These are phyloP conservation scores for Amiota mariae DNA, from an alignment of 2,888 invertebrate species.

Conservation along the genomic window DNA sequence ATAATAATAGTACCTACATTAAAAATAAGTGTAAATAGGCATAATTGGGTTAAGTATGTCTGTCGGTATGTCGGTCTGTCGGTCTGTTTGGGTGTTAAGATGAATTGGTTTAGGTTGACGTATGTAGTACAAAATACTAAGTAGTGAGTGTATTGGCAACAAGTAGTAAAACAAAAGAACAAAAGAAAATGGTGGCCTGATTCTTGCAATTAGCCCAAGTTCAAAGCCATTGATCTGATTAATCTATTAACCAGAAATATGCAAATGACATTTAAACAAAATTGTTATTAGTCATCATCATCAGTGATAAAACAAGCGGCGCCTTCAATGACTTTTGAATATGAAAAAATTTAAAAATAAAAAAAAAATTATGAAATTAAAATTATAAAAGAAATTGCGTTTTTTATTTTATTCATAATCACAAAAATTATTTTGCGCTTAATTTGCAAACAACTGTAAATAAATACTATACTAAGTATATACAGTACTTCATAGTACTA, in stretches of 20 bases:
- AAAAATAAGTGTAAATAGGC: background rate
- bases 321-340: background rate
- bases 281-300: background rate
- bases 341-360: too few relatives aligned
- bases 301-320: background rate
- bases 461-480: too few relatives aligned
- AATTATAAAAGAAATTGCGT: background rate
- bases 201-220: too few relatives aligned
- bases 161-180: too few relatives aligned
- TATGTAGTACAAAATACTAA: background rate
- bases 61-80: background rate
- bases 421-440: too few relatives aligned
- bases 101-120: background rate
- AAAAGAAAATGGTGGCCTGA: too few relatives aligned
- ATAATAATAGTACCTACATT: too few relatives aligned
- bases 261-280: background rate
- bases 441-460: too few relatives aligned
- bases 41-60: constrained; percentile 6
- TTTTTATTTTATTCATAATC: too few relatives aligned
- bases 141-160: background rate
- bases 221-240: too few relatives aligned
- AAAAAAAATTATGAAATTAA: background rate
- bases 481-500: too few relatives aligned
- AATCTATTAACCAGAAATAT: too few relatives aligned
- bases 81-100: background rate